Base-by-base conservation (phyloP, 2,797 vertebrate genomes). In the Podargus strigoides region DNA sequence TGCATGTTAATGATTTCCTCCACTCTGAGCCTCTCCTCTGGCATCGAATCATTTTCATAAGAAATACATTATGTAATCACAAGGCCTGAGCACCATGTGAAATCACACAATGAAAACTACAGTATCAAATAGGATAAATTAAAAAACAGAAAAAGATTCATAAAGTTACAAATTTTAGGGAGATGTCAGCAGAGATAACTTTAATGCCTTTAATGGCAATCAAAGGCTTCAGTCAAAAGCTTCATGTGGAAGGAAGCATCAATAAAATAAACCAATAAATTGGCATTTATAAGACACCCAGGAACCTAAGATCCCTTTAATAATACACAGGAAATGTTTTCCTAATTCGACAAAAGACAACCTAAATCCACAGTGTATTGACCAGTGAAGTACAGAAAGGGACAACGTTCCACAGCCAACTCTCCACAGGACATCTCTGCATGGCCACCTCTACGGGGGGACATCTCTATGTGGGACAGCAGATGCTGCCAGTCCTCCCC, bases 1-100 rank as follows among this genome's bases (percentile, higher is more conserved):
- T 80, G 12, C 86, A 90, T 92, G 67, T 80, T 94, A 87, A 96
- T 89, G n/a, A 89, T 92, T 94, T 94, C 87, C 92, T 94, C 88
- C 68, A 41, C 59, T 92, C 87, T 68, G 41, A 94, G 85, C 37
- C 91, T 95, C 49, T n/a, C 34, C n/a, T 85, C 77, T 77, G 81
- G 90, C 44, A 80, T 20, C 52, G 90, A 87, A 92, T 64, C 3
- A 90, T 89, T 92, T 93, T 81, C 41, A 90, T 70, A 47, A 66
- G 76, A 89, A 52, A 14, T 37, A 80, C 32, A 44, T 78, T 87
- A 82, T 42, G 17, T 78, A 91, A 95, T 66, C 83, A 94, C 37
- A 92, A 85, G 82, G 32, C 46, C 55, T 92, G 64, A 96, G 68
- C 53, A 84, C 59, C 52, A 81, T 0, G 0, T 92, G 93, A 92